Conservation (phyloP, 2,888 invertebrate species). For the Apantesis nais region DNA sequence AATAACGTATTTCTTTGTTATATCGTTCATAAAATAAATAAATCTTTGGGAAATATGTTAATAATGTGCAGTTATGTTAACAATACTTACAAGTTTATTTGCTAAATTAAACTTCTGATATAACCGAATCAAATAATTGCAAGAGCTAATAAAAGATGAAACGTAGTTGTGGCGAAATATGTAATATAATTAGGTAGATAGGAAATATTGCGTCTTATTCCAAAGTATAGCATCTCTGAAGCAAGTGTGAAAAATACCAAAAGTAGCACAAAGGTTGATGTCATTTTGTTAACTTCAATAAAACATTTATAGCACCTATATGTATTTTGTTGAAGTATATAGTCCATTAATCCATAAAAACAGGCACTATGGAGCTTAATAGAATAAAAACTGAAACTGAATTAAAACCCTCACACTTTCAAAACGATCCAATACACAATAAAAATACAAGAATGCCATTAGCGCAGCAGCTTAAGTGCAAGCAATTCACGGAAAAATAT, state of each 20-base stretch:
- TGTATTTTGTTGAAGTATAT: background rate
- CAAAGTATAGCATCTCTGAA: no score
- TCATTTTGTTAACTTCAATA: background rate
- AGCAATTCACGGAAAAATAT: slow-evolving; percentile 26
- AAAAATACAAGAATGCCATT: background rate
- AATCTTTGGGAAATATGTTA: background rate
- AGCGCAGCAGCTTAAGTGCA: background rate
- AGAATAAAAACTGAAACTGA: background rate
- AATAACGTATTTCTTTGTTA: background rate
- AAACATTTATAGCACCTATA: background rate
- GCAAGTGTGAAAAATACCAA: no score
- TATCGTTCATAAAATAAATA: background rate
- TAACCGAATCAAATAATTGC: background rate
- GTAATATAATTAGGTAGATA: no score
- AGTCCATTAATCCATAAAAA: background rate
- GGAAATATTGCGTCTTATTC: no score
- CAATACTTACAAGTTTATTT: background rate
- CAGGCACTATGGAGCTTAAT: background rate
- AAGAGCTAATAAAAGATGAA: background rate
- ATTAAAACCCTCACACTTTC: background rate
- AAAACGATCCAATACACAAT: background rate
- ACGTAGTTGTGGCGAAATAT: no score
- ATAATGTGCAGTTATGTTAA: background rate
- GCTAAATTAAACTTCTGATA: background rate
- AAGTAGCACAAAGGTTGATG: background rate